phyloP scores from a whole-genome alignment of 2,888 invertebrate species.

The Augiades crinisus region DNA sequence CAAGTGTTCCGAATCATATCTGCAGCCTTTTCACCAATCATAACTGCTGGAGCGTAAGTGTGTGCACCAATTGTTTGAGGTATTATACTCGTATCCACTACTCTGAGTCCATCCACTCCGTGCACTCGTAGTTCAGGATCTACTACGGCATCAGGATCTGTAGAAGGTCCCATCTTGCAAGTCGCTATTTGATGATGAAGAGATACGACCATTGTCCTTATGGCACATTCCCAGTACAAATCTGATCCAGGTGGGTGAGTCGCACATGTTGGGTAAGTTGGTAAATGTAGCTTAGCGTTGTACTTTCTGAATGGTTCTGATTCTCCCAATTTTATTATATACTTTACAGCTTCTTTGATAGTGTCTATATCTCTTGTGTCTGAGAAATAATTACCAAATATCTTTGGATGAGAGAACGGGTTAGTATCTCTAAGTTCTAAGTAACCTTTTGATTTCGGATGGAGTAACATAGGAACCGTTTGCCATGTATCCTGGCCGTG shows the following conservation, averaged over 20 bases:
- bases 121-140: slow-evolving; percentile 84
- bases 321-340: slow-evolving; percentile 79
- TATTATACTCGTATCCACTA: slow-evolving; percentile 86
- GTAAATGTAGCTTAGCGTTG: slow-evolving; percentile 74
- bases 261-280: slow-evolving; percentile 78
- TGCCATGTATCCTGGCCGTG: slow-evolving; percentile 82
- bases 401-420: slow-evolving; percentile 87
- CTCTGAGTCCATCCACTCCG: slow-evolving; percentile 82
- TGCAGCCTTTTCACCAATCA: slow-evolving; percentile 88
- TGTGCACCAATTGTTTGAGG: slow-evolving; percentile 84
- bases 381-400: slow-evolving; percentile 90
- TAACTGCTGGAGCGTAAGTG: slow-evolving; percentile 84
- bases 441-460: slow-evolving; percentile 88
- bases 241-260: slow-evolving; percentile 76
- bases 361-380: slow-evolving; percentile 83
- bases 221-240: slow-evolving; percentile 86
- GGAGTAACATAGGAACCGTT: slow-evolving; percentile 86
- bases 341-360: slow-evolving; percentile 82
- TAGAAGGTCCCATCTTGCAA: slow-evolving; percentile 86
- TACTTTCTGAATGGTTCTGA: slow-evolving; percentile 82
- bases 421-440: slow-evolving; percentile 86
- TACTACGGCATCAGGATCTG: slow-evolving; percentile 84
- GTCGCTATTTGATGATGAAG: slow-evolving; percentile 84
- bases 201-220: slow-evolving; percentile 78
- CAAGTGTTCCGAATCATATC: slow-evolving; percentile 84